Evolutionary conservation across 2,888 invertebrate genomes (phyloP).

Genomic region (Mylabris sibirica): DNA sequence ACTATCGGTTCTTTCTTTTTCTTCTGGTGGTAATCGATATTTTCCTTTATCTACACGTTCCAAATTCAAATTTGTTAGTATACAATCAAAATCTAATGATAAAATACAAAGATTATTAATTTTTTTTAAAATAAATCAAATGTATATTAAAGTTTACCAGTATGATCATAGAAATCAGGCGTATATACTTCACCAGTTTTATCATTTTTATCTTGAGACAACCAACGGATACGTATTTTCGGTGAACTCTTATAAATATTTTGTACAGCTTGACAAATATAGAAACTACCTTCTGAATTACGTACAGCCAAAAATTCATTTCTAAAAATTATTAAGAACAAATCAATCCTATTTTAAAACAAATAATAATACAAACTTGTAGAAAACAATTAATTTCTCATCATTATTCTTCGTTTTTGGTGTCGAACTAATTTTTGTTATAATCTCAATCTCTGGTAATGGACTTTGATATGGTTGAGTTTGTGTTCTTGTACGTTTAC

Average conservation of each 20-base stretch:
- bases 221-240: conserved; percentile 89
- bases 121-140: conserved; percentile 12
- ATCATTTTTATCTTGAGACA: conserved; percentile 77
- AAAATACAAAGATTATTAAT: conserved; percentile 18
- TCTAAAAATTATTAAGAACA: conserved; percentile 64
- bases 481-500: conserved; percentile 68
- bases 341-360: conserved; percentile 11
- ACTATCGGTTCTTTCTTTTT: conserved; percentile 79
- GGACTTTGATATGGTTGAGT: conserved; percentile 86
- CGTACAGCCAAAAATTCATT: conserved; percentile 91
- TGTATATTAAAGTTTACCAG: conserved; percentile 68
- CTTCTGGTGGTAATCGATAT: conserved; percentile 75
- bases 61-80: conserved; percentile 84
- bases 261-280: conserved; percentile 88
- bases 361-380: conserved; percentile 69
- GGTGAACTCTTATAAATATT: conserved; percentile 87
- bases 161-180: conserved; percentile 89
- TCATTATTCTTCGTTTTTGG: conserved; percentile 69
- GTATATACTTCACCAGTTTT: conserved; percentile 77
- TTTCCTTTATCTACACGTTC: conserved; percentile 76
- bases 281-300: conserved; percentile 87
- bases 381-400: conserved; percentile 85
- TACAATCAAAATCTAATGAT: conserved; percentile 82
- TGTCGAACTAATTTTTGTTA: conserved; percentile 73
- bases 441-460: conserved; percentile 77